Conservation (phyloP, 1,140 invertebrate genomes). For the roundworm (Caenorhabditis elegans) region WBcel235 BX284602.5:10657001-10657500, state of each 20-base stretch:
- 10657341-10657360: too few relatives aligned
- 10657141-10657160: too few relatives aligned
- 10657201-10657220: constrained; percentile 58
- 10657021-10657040: too few relatives aligned
- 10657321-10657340: background rate
- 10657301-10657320: constrained; percentile 54
- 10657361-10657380: too few relatives aligned
- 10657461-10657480: background rate
- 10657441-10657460: background rate
- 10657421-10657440: background rate
- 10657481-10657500: too few relatives aligned
- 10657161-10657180: background rate
- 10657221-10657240: constrained; percentile 68
- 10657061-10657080: too few relatives aligned
- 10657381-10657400: too few relatives aligned
- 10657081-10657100: too few relatives aligned
- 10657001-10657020: too few relatives aligned
- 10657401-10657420: background rate
- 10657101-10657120: too few relatives aligned
- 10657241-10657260: constrained; percentile 56
- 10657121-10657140: too few relatives aligned
- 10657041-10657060: too few relatives aligned
- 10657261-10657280: constrained; percentile 66
- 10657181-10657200: constrained; percentile 48
- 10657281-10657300: constrained; percentile 52